Conservation (phyloP, 2,888 invertebrate species). For the Oscheius onirici region DNA sequence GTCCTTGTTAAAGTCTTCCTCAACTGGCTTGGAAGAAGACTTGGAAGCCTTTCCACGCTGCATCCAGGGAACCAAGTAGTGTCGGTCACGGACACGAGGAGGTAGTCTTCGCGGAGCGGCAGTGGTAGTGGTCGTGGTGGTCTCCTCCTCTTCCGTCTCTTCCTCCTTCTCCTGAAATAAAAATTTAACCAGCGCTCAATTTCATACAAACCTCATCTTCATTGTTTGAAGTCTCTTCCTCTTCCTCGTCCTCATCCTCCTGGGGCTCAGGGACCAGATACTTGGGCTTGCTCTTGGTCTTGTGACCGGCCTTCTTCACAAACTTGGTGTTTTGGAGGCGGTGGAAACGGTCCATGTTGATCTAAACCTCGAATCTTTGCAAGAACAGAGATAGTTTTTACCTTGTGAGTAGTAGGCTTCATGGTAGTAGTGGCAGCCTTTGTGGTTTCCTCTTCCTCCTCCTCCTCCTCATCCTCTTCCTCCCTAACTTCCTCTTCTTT, state of each 20-base stretch:
- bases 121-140: slow-evolving; percentile 32
- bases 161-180: slow-evolving; percentile 29
- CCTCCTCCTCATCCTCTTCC: slow-evolving; percentile 35
- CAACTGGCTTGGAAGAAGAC: slow-evolving; percentile 18
- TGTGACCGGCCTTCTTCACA: not conserved
- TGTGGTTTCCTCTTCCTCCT: slow-evolving; percentile 26
- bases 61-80: slow-evolving; percentile 48
- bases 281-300: slow-evolving; percentile 16
- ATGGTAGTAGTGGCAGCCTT: slow-evolving; percentile 16
- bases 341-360: slow-evolving; percentile 70
- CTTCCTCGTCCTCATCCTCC: slow-evolving; percentile 35
- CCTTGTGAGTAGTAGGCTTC: slow-evolving; percentile 22
- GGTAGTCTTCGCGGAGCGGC: slow-evolving; percentile 37
- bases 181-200: slow-evolving; percentile 8
- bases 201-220: slow-evolving; percentile 5
- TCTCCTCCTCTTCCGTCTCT: slow-evolving; percentile 32
- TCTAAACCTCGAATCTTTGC: slow-evolving; percentile 25
- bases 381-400: not conserved
- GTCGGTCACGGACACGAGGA: slow-evolving; percentile 45
- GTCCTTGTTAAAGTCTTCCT: slow-evolving; percentile 50
- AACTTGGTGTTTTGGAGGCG: slow-evolving; percentile 21
- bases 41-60: slow-evolving; percentile 27
- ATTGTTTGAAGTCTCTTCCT: slow-evolving; percentile 34
- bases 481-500: slow-evolving; percentile 27
- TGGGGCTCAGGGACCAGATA: slow-evolving; percentile 12